Base-by-base conservation (phyloP, 2,113 vertebrate species). In the Ia io region DNA sequence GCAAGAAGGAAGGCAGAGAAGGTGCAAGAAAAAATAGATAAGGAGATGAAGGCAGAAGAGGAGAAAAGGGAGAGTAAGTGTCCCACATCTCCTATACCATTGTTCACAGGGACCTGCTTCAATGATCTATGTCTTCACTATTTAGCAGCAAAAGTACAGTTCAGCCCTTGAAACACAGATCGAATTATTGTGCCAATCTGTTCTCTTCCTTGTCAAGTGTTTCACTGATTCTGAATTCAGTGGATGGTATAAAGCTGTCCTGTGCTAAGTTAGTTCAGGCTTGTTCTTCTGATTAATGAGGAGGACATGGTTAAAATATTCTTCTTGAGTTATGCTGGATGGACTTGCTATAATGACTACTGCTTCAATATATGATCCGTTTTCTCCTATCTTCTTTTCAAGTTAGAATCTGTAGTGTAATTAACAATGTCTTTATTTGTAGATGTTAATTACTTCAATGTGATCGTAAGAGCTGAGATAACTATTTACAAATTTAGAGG, bases 111-210 rank as follows among this genome's bases (percentile, higher is more conserved):
- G 61, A 59, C 79, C 84, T 20, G 5, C 49, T 92, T 95, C 73
- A 88, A 0, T 59, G 42, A 59, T 93, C 86, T 70, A 0, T 30
- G 25, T 87, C 42, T 32, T 2, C 7, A 30, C 4, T 51, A 1
- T 67, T 84, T 77, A 69, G 32, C 47, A 79, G 65, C 69, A 40
- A 0, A 0, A 51, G 84, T 96, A 78, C 65, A 88, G 47, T n/a
- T 95, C 65, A 97, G 63, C 35, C 78, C 92, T 97, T 96, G 78
- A 97, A 97, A 92, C 0, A 32, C 5, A 79, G 56, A 93, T 95
- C 71, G 80, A 96, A 80, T 80, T 88, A 4, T 47, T 93, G n/a
- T 89, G 69, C 35, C 88, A 95, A 17, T 40, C 74, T 84, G 5
- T 82, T 76, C 74, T 95, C 32, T 92, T 89, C 42, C 49, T 20